These are phyloP conservation scores for Salarias fasciatus DNA, from an alignment of 2,797 vertebrate genomes.

Conservation along the genomic window DNA sequence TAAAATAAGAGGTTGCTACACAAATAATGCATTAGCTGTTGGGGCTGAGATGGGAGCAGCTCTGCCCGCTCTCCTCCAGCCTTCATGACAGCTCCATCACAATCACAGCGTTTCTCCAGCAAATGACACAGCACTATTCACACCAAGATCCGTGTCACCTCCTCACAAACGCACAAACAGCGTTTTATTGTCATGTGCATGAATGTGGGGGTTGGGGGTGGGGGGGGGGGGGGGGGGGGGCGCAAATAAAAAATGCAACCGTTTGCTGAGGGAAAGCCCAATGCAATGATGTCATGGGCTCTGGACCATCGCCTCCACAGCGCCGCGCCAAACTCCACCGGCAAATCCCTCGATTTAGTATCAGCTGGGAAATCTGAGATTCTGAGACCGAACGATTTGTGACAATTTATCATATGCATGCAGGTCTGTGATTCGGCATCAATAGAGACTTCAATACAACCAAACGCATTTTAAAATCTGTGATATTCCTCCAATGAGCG, in stretches of 20 bases:
- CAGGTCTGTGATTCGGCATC: slow-evolving; percentile 15
- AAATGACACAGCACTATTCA: slow-evolving; percentile 10
- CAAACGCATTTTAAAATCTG: neutral
- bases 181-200: slow-evolving; percentile 18
- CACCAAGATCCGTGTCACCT: slow-evolving; percentile 15
- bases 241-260: slow-evolving; percentile 50
- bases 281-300: slow-evolving; percentile 71
- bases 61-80: slow-evolving; percentile 28
- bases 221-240: slow-evolving; percentile 14
- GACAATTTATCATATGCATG: neutral
- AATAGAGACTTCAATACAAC: neutral
- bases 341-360: slow-evolving; percentile 21
- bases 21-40: slow-evolving; percentile 72
- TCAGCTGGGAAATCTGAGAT: neutral
- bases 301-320: slow-evolving; percentile 12
- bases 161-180: slow-evolving; percentile 14
- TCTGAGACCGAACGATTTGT: rapidly evolving
- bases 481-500: neutral
- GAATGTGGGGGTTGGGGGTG: slow-evolving; percentile 7
- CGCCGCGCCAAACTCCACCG: slow-evolving; percentile 34
- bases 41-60: slow-evolving; percentile 48
- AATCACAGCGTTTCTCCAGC: slow-evolving; percentile 14
- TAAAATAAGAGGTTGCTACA: slow-evolving; percentile 47
- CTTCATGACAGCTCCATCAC: slow-evolving; percentile 34
- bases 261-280: slow-evolving; percentile 59